A percentile compares a stretch with the other conserved stretches of the same genome.
Conservation (phyloP, 1,140 invertebrate genomes). For the Geopemphigus sp. region DNA sequence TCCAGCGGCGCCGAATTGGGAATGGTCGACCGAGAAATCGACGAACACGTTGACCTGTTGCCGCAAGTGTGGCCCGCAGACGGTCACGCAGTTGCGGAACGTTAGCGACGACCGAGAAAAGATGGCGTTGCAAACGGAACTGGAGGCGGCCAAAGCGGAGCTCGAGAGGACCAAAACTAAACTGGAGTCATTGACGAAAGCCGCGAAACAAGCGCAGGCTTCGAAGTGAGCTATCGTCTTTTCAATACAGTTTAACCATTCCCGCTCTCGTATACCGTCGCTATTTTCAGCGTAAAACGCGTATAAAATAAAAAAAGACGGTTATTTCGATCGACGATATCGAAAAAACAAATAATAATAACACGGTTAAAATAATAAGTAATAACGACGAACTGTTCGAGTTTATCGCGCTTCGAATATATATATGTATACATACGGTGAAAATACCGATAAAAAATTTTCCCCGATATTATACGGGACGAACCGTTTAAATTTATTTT, state of each 20-base stretch:
- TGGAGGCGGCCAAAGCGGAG: conserved; percentile 58
- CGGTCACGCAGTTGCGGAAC: conserved; percentile 51
- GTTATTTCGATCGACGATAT: no score
- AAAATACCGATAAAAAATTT: no score
- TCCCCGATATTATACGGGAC: no score
- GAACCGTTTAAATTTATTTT: no score
- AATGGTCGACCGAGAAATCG: conserved; percentile 51
- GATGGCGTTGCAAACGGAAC: conserved; percentile 56
- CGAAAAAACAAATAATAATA: no score
- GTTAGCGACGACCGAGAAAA: conserved; percentile 53
- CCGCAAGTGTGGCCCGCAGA: conserved; percentile 53
- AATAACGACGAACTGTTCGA: neutral
- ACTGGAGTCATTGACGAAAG: conserved; percentile 55
- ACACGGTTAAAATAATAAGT: conserved; percentile 1
- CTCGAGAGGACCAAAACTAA: conserved; percentile 58
- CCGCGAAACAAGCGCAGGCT: conserved; percentile 30
- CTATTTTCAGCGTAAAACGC: no score
- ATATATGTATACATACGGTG: no score
- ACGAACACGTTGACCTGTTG: conserved; percentile 52
- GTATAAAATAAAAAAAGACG: no score
- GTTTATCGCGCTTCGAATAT: no score
- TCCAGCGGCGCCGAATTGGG: conserved; percentile 50
- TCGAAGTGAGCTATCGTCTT: conserved; percentile 41
- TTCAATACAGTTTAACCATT: no score
- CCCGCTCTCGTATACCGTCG: no score